Evolutionary conservation across 1,140 invertebrate species (phyloP).

Genomic region (Streblospio benedicti): DNA sequence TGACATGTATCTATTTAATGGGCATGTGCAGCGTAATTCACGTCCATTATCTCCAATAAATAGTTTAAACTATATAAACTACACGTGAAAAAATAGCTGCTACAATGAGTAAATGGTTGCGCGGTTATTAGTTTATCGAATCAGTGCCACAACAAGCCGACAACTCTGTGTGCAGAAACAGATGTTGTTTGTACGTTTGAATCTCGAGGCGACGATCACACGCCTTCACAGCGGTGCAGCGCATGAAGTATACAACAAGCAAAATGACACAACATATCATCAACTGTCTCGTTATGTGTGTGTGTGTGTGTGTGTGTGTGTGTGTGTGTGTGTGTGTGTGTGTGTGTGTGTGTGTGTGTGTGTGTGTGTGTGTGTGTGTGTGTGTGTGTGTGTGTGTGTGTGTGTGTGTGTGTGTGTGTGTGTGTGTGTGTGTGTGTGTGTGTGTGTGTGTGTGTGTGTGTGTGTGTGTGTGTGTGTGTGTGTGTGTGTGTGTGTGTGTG

Average conservation of each 20-base stretch:
- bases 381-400: background rate
- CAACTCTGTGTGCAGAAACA: too few species aligned
- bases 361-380: background rate
- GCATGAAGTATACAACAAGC: background rate
- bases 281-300: background rate
- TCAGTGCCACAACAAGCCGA: too few species aligned
- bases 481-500: slow-evolving; percentile 1
- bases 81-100: too few species aligned
- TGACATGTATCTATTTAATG: too few species aligned
- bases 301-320: background rate
- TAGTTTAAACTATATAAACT: too few species aligned
- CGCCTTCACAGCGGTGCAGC: background rate
- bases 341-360: background rate
- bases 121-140: too few species aligned
- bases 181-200: too few species aligned
- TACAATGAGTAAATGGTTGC: too few species aligned
- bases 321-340: background rate
- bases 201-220: background rate
- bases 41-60: too few species aligned
- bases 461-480: background rate
- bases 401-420: background rate
- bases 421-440: background rate
- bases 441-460: background rate
- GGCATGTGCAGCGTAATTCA: too few species aligned
- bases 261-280: background rate